These are phyloP conservation scores for Crioceris asparagi DNA, from an alignment of 2,888 invertebrate species.

Conservation along the genomic window DNA sequence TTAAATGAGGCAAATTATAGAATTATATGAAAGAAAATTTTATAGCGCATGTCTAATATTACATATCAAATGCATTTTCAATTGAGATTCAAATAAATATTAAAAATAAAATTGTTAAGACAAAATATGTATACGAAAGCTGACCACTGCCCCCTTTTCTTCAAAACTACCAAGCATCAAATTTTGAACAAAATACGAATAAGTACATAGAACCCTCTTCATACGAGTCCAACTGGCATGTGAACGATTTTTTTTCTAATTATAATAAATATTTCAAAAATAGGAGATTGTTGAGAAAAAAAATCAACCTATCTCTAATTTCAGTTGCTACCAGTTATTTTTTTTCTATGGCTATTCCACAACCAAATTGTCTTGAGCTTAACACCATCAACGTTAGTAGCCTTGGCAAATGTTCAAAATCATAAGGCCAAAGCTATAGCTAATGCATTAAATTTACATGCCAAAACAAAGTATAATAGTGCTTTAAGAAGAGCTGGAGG, in stretches of 20 bases:
- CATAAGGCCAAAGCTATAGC: slow-evolving; percentile 11
- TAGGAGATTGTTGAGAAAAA: not conserved
- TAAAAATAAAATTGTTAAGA: no score
- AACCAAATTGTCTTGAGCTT: slow-evolving; percentile 7
- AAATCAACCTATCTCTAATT: slow-evolving; percentile 3
- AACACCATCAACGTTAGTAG: slow-evolving; percentile 9
- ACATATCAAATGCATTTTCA: no score
- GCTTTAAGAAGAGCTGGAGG: slow-evolving; percentile 8
- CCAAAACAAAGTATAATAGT: slow-evolving; percentile 9
- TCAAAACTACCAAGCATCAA: no score
- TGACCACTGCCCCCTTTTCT: no score
- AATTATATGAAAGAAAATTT: no score
- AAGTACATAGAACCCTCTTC: no score
- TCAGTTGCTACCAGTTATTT: slow-evolving; percentile 6
- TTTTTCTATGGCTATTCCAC: slow-evolving; percentile 6
- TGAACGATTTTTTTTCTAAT: not conserved
- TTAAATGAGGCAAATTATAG: no score
- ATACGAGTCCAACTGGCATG: no score
- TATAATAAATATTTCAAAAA: not conserved
- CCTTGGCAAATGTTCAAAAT: slow-evolving; percentile 12
- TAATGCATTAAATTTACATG: slow-evolving; percentile 10
- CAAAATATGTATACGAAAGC: no score
- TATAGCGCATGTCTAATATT: no score
- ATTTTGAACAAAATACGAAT: no score
- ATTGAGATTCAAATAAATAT: no score